A percentile compares a stretch with the other conserved stretches of the same genome.
phyloP scores from a whole-genome alignment of 2,888 invertebrate species.

The Habrosyne pyritoides region DNA sequence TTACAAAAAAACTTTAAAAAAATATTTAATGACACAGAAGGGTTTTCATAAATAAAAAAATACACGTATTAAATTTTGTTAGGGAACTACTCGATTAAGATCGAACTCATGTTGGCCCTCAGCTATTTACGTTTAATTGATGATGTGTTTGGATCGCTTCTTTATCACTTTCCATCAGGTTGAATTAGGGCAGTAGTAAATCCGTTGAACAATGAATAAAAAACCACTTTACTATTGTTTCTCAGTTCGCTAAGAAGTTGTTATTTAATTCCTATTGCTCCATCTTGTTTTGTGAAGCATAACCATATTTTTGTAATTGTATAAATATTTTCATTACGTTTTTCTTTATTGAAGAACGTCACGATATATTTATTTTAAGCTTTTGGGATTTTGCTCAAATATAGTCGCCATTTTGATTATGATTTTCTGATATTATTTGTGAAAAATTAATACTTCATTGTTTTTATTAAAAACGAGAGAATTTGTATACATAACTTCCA shows the following conservation, averaged over 20 bases:
- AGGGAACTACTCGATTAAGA: not conserved
- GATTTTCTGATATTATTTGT: no score
- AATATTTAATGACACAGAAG: no score
- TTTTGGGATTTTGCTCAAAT: not conserved
- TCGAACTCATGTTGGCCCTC: not conserved
- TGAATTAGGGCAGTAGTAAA: conserved; percentile 7
- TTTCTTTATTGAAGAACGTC: not conserved
- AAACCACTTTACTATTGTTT: conserved; percentile 8
- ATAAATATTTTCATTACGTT: not conserved
- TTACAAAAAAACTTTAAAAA: no score
- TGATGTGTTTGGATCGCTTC: conserved; percentile 8
- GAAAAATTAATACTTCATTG: no score
- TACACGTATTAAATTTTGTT: not conserved
- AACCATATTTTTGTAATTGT: not conserved
- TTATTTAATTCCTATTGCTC: not conserved
- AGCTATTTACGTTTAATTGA: conserved; percentile 2
- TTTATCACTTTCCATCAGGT: conserved; percentile 7
- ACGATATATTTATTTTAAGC: not conserved
- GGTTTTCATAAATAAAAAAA: no score
- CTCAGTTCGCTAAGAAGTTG: conserved; percentile 4
- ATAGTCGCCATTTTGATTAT: no score
- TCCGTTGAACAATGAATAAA: conserved; percentile 4
- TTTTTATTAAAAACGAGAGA: no score
- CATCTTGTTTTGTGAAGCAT: not conserved
- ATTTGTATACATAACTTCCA: no score